phyloP scores from a whole-genome alignment of 2,888 invertebrate genomes.

The Listrodromus nycthemerus region DNA sequence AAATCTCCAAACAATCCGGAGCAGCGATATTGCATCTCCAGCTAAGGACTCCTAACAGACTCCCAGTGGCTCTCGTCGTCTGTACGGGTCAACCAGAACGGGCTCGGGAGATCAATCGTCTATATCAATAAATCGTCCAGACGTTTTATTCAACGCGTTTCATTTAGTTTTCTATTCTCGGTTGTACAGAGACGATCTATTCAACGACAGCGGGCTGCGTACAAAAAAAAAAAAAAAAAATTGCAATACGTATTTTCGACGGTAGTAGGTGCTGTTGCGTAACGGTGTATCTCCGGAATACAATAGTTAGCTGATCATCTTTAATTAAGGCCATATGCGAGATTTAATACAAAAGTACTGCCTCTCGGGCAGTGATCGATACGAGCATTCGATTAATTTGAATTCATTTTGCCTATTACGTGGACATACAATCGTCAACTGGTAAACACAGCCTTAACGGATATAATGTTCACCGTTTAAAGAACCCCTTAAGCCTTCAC shows the following conservation, averaged over 20 bases:
- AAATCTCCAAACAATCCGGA: neutral
- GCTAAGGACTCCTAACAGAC: conserved; percentile 2
- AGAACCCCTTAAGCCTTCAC: conserved; percentile 64
- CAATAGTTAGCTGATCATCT: conserved; percentile 32
- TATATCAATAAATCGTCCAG: conserved; percentile 14
- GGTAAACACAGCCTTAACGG: conserved; percentile 80
- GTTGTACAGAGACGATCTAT: neutral
- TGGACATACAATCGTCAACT: conserved; percentile 71
- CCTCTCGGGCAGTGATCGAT: conserved; percentile 73
- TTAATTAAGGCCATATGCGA: conserved; percentile 79
- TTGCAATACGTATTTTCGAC: conserved; percentile 75
- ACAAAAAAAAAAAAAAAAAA: conserved; percentile 76
- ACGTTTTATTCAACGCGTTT: neutral
- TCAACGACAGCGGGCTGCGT: conserved; percentile 72
- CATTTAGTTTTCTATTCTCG: conserved; percentile 13
- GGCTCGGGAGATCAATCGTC: neutral
- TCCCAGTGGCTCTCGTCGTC: neutral
- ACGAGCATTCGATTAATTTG: conserved; percentile 74
- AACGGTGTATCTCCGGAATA: neutral
- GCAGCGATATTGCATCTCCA: neutral
- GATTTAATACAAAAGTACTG: conserved; percentile 75
- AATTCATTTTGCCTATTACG: conserved; percentile 69
- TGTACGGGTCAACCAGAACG: neutral
- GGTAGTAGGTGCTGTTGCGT: conserved; percentile 11
- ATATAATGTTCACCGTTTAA: conserved; percentile 81